Base-by-base conservation (phyloP, 2,888 invertebrate species). In the Monopis laevigella region DNA sequence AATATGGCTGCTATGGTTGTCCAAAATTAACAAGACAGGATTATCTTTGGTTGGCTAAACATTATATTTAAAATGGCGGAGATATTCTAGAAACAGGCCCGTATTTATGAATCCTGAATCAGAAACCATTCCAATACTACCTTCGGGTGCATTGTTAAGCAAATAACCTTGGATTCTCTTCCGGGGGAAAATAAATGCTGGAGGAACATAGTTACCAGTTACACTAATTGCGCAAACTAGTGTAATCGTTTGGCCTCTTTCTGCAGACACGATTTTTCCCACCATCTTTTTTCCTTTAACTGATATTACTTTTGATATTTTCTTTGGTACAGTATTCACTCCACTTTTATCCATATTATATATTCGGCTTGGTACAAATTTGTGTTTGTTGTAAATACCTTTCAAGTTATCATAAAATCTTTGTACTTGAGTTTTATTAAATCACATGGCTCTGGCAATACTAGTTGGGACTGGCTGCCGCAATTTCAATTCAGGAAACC, bases 171-270 rank as follows among this genome's bases (percentile, higher is more conserved):
- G 46, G 43, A 45, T 42, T 38, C 48, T 47, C 29, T 50, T 50
- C 30, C 55, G 41, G 8, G 48, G 50, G 43, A 50, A 56, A 32
- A 58, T 55, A 18, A 62, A 41, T 6, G 50, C 45, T 17, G 59
- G 58, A 14, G 59, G 54, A n/a, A 60, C 48, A 40, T 47, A 59
- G 26, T 41, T 29, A 4, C 58, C 59, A 19, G 45, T 32, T 27
- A 54, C 58, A 49, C 46, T 53, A 46, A 55, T 50, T 39, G 47
- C 48, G 27, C 49, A 52, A 11, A 53, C 53, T 12, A 45, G 48
- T 35, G 56, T 55, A 19, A 51, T 43, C 17, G 44, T 45, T 42
- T 45, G 40, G 10, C 52, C 55, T 41, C 49, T 32, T 41, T 54
- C 53, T 5, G 46, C 53, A 34, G 43, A 39, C 3, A 43, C 47